Base-by-base conservation (phyloP, 2,113 vertebrate genomes). In the Mobula birostris region DNA sequence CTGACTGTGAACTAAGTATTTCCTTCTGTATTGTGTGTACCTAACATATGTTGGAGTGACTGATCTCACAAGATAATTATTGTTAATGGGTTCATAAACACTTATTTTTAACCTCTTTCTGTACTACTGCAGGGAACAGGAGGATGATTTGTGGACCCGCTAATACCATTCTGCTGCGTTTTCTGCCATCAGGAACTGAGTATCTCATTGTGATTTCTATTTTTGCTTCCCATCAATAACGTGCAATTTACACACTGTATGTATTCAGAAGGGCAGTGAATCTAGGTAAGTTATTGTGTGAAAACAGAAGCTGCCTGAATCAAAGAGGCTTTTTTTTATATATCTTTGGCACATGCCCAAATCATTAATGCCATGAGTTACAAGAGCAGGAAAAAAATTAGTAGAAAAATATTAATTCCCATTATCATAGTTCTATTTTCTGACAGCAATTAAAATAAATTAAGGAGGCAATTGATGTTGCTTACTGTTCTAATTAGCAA, bases 191-290 rank as follows among this genome's bases (percentile, higher is more conserved):
- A 92, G 88, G 61, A 93, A 74, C 32, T 68, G 68, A 80, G 0
- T n/a, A 95, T 95, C 94, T 95, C 17, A 95, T 77, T 24, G 72
- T 68, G 95, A 70, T 27, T 87, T 80, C 91, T 94, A 74, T 66
- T 0, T 76, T 94, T 0, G 6, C 94, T 80, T 96, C 94, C 21
- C 76, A 63, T 94, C 82, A 83, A 5, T 94, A 74, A 0, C 95
- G 8, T 61, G 7, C 24, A 95, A 94, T 94, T 95, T 94, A 32
- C 32, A 94, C 90, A 90, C 21, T 95, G n/a, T 94, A 77, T 82
- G n/a, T 82, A 94, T 70, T 96, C 95, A 61, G 95, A 95, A 58
- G 48, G 4, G 0, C 61, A 95, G 56, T 82, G 4, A 68, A 94
- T 95, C 58, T 95, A 94, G 77, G 2, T 88, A 95, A 72, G 3